Conservation (phyloP, 2,888 invertebrate genomes). For the Allolobophora icterica region DNA sequence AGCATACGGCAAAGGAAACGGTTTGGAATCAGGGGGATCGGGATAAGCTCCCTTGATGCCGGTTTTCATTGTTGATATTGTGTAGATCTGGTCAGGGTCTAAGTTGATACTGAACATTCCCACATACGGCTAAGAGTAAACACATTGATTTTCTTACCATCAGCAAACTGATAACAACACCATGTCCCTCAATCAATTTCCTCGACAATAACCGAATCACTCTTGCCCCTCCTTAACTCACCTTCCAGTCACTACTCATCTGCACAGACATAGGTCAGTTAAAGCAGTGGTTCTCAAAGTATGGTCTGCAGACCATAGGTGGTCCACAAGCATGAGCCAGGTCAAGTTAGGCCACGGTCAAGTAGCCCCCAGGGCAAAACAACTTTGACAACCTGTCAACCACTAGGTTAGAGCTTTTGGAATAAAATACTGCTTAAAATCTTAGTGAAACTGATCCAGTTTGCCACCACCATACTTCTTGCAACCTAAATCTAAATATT, state of each 20-base stretch:
- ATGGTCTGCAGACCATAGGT: no score
- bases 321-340: no score
- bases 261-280: background rate
- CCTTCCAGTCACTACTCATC: background rate
- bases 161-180: background rate
- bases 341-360: no score
- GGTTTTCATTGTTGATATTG: conserved; percentile 56
- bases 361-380: no score
- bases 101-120: conserved; percentile 51
- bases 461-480: background rate
- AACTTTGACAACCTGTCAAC: no score
- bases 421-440: no score
- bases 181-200: background rate
- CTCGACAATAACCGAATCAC: background rate
- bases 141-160: background rate
- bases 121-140: conserved; percentile 48
- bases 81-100: conserved; percentile 58
- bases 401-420: no score
- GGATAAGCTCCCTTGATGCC: conserved; percentile 50
- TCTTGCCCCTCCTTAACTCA: background rate
- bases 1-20: conserved; percentile 48
- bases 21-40: conserved; percentile 48
- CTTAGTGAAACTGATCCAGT: background rate
- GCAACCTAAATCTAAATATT: no score
- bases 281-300: no score